Base-by-base conservation (phyloP, 2,888 invertebrate species). In the Sphaerophoria taeniata region DNA sequence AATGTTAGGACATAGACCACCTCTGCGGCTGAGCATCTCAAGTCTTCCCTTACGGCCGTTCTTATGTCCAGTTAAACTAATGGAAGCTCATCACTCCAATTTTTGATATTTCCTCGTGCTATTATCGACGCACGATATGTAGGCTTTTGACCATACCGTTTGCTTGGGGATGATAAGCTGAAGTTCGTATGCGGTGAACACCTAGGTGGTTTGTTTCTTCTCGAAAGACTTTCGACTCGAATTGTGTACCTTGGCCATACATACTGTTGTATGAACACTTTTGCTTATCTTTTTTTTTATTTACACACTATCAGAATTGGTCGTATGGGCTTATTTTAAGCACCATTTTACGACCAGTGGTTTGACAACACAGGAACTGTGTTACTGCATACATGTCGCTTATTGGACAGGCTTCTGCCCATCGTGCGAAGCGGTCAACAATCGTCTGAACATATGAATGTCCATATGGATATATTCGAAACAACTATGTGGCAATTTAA, bases 1-100 rank as follows among this genome's bases (percentile, higher is more conserved):
- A 78, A 34, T 4, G 61, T 39, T 24, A 78, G 73, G 3, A 72
- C 86, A 31, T 82, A 87, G 5, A 82, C 74, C 16, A 79, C 45
- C 36, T 75, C 67, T 14, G 75, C 67, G 6, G 58, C 47, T 12
- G 75, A 56, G 16, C 75, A 75, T 6, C 43, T n/a, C 7, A 75
- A 34, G 31, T 75, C 67, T 5, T 49, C 51, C 16, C 51, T 75
- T 6, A 67, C 39, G 6, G 67, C 63, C 31, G 76, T 47, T 53
- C 77, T 7, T 9, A 87, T 70, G 0, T 73, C 81, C 7, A 84
- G 61, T 45, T 77, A 65, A 6, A 84, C 67, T 14, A 76, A 24
- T 12, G 75, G 70, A n/a, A 76, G 61, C 0, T 70, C 76, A 9
- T 70, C 61, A 55, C 45, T 55, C 61, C 70, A 61, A 45, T 75